Base-by-base conservation (phyloP, 2,888 invertebrate species). In the Hecatera dysodea region DNA sequence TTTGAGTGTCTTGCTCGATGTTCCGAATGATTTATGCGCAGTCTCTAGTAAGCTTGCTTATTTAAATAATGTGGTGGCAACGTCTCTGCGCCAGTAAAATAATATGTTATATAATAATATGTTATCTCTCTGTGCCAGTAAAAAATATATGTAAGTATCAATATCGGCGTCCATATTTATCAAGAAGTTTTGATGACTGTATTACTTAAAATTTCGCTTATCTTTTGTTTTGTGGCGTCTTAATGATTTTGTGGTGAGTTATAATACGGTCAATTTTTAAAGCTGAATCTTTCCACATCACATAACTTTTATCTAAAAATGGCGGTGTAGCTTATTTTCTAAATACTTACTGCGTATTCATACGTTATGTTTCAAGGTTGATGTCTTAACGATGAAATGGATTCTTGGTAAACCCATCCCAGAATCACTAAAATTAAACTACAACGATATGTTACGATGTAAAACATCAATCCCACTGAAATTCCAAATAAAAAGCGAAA, bases 21-120 rank as follows among this genome's bases (percentile, higher is more conserved):
- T 79, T 83, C 60, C 55, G 84, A 85, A 86, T 84, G 75, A 85
- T 83, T 85, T 77, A 85, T 67, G 69, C 73, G 74, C 60, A 65
- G 71, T 56, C 53, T 69, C 72, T 75, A 78, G 78, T 67, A 65
- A 67, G 73, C 71, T 75, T 67, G 56, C 57, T 66, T 72, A 82
- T 86, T 84, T 82, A 84, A 84, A 82, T 84, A 79, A 82, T 78
- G 73, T 27, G 33, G 59, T 33, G 56, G 55, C 52, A n/a, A 71
- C 33, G 67, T 63, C 46, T 74, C 69, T 77, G 72, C 52, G 70
- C 61, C 53, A 61, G 71, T 75, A 72, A 77, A 79, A 74, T 82
- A 77, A 73, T 77, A 80, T 82, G 76, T n/a, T n/a, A n/a, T n/a
- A n/a, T n/a, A n/a, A n/a, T n/a, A n/a, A n/a, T n/a, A n/a, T n/a